phyloP scores from a whole-genome alignment of 2,113 vertebrate species.

The Azemiops feae region DNA sequence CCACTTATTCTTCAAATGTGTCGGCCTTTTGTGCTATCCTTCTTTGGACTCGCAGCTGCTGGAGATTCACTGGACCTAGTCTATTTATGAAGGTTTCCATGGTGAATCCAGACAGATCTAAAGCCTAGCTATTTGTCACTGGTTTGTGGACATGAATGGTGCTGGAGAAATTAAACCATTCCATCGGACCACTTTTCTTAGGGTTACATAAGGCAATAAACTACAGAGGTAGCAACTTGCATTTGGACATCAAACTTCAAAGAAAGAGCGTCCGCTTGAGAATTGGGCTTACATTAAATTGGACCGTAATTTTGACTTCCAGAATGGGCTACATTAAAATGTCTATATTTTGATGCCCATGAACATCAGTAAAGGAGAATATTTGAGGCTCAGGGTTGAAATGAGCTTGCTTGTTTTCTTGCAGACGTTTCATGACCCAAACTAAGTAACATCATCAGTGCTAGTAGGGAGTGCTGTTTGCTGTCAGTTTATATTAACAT shows the following conservation, averaged over 20 bases:
- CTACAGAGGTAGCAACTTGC: too few relatives aligned
- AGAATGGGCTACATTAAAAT: background rate
- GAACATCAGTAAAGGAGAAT: too few relatives aligned
- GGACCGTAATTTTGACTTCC: background rate
- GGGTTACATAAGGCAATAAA: background rate
- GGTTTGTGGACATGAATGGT: background rate
- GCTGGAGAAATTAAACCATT: background rate
- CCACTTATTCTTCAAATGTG: background rate
- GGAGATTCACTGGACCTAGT: too few relatives aligned
- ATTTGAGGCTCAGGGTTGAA: too few relatives aligned
- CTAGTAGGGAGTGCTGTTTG: too few relatives aligned
- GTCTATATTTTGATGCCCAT: too few relatives aligned
- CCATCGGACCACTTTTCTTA: too few relatives aligned
- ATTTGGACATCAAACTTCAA: background rate
- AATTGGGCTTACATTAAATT: background rate
- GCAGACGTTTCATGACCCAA: too few relatives aligned
- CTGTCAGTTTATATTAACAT: too few relatives aligned
- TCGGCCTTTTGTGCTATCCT: background rate
- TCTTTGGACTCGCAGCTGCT: background rate
- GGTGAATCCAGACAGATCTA: background rate
- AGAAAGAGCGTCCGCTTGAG: background rate
- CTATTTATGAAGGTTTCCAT: background rate
- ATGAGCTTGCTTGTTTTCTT: too few relatives aligned
- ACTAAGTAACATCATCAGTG: too few relatives aligned
- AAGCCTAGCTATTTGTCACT: background rate